Percentiles rank a stretch among this genome's conserved stretches.
phyloP scores from a whole-genome alignment of 2,113 vertebrate genomes.

The Cichladusa arquata region DNA sequence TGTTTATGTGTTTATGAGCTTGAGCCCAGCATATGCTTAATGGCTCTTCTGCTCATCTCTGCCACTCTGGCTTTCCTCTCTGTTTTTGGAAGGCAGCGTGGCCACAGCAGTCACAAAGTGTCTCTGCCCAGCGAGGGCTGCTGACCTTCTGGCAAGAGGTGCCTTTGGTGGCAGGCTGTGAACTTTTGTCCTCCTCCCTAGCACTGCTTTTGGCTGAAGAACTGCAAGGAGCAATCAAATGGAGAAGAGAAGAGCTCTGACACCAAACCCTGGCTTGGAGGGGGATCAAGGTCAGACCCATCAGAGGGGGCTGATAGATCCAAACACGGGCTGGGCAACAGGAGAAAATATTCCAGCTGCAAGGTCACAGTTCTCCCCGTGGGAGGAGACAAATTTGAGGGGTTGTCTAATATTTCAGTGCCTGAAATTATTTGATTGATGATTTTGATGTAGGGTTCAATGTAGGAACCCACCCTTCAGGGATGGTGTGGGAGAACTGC shows the following conservation, averaged over 20 bases:
- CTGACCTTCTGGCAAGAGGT: neutral
- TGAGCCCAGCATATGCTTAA: constrained; percentile 18
- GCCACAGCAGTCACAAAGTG: neutral
- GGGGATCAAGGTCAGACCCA: neutral
- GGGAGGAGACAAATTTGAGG: neutral
- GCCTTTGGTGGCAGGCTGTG: neutral
- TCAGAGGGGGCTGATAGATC: neutral
- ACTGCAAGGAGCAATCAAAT: neutral
- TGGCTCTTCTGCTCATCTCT: neutral
- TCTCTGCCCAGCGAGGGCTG: neutral
- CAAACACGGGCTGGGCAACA: neutral
- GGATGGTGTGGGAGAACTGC: neutral
- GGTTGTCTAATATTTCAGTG: neutral
- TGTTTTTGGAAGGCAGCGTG: neutral
- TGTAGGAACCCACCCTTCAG: neutral
- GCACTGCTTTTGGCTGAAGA: neutral
- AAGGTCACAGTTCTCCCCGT: neutral
- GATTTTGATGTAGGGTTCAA: neutral
- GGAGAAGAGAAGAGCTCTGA: neutral
- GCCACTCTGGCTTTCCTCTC: neutral
- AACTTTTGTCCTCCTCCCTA: neutral
- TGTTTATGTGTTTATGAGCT: constrained; percentile 35
- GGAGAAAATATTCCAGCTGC: neutral
- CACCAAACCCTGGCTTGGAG: neutral
- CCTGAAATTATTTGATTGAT: neutral